Base-by-base conservation (phyloP, 92 coral and sea anemone genomes). In the Porites divaricata region DNA sequence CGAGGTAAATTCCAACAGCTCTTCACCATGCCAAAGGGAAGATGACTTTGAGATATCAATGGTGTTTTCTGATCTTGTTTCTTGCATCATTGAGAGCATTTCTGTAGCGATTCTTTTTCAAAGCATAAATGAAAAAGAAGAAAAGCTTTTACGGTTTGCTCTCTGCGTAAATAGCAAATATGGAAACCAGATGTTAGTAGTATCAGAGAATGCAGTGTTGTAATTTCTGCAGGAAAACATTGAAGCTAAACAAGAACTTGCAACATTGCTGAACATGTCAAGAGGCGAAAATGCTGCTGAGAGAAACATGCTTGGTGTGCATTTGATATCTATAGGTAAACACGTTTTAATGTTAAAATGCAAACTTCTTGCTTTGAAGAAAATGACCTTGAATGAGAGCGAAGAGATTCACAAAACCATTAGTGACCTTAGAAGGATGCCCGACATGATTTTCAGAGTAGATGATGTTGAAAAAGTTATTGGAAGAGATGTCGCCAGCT, bases 81-180 rank as follows among this genome's bases (percentile, higher is more conserved):
- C 28, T 63, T 74, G 80, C 62, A 69, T 83, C 8, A n/a, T 72
- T 48, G 79, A 83, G 57, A 26, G 87, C 63, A 62, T 26, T 53
- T 72, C 87, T 72, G 48, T 74, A 21, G 87, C 87, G 14, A 83
- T 74, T 69, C 21, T 83, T n/a, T 73, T 83, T 73, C 69, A 83
- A 54, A 74, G 63, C 70, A 57, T 73, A 25, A 49, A 15, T 51
- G 10, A 41, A 4, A 9, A 9, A 67, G 80, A 83, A 49, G 87
- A 83, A 63, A 50, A 20, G 63, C 41, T 83, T 25, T 72, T 83
- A 26, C 80, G 87, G 19, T 83, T 83, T 62, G 87, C 80, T 17
- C 26, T 83, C 74, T 35, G 80, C 7, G 80, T 83, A 59, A 75
- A 83, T 51, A 56, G 80, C 63, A 83, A 58, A 63, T 79, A 79